A percentile compares a stretch with the other conserved stretches of the same genome.
Conservation (phyloP, 2,113 vertebrate genomes). For the Cyphomyrus plagiostoma region DNA sequence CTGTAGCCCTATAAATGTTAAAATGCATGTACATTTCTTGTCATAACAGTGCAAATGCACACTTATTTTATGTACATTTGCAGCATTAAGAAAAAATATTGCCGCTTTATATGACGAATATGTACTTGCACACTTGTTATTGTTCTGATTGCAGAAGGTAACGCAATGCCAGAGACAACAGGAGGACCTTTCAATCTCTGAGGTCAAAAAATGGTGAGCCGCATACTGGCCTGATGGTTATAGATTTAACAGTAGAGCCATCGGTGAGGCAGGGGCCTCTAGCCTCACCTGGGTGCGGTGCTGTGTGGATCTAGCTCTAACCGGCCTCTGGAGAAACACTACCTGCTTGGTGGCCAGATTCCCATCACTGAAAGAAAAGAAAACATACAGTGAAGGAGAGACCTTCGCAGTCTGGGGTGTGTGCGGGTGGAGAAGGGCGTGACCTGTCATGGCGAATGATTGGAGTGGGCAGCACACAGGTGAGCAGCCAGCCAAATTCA, state of each 20-base stretch:
- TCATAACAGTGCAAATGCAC: no score
- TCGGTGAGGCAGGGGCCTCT: not conserved
- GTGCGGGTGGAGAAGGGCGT: not conserved
- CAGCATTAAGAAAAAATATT: not conserved
- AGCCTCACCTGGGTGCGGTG: conserved; percentile 48
- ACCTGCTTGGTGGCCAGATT: conserved; percentile 96
- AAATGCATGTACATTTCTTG: not conserved
- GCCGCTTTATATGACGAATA: not conserved
- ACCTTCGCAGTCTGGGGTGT: not conserved
- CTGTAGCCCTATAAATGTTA: not conserved
- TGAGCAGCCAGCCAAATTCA: conserved; percentile 95
- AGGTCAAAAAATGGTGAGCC: not conserved
- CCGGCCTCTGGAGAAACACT: conserved; percentile 87
- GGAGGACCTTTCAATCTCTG: not conserved
- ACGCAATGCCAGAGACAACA: not conserved
- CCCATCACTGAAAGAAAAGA: conserved; percentile 71
- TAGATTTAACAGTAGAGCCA: no score
- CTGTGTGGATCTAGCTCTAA: conserved; percentile 46
- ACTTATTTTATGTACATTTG: not conserved
- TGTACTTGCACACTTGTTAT: not conserved
- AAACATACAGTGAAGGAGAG: not conserved
- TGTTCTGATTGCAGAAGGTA: not conserved
- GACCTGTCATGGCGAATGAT: conserved; percentile 90
- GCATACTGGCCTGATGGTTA: not conserved
- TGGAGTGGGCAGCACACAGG: conserved; percentile 86